These are phyloP conservation scores for Onychorhynchus coronatus DNA, from an alignment of 2,113 vertebrate genomes.

Conservation along the genomic window DNA sequence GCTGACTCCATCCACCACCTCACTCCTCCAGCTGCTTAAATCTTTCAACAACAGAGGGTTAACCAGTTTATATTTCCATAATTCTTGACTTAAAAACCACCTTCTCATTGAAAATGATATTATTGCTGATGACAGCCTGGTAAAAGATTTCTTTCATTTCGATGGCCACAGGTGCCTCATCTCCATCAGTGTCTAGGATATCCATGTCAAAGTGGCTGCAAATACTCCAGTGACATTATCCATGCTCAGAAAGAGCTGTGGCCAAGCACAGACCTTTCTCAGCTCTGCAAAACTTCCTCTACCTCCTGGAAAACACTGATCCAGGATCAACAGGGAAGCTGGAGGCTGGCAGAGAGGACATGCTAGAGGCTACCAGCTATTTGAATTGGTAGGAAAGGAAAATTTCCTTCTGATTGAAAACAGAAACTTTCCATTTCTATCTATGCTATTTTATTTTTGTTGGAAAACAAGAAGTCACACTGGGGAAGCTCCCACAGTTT, in stretches of 20 bases:
- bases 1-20: slow-evolving; percentile 34
- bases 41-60: slow-evolving; percentile 5
- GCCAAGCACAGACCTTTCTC: not conserved
- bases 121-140: not conserved
- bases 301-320: not conserved
- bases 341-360: not conserved
- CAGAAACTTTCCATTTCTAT: slow-evolving; percentile 16
- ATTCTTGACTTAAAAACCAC: slow-evolving; percentile 4
- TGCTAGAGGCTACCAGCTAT: not conserved
- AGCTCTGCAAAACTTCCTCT: not conserved
- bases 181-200: not conserved
- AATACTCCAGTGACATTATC: not conserved
- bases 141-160: not conserved
- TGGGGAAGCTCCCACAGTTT: not conserved
- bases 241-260: not conserved
- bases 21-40: slow-evolving; percentile 15
- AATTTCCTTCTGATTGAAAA: not conserved
- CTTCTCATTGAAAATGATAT: not conserved
- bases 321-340: not conserved
- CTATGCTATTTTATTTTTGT: not conserved
- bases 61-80: slow-evolving; percentile 20
- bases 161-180: not conserved
- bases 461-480: not conserved
- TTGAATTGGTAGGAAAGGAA: not conserved
- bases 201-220: not conserved